Base-by-base conservation (phyloP, 2,888 invertebrate species). In the Osmoderma eremita region DNA sequence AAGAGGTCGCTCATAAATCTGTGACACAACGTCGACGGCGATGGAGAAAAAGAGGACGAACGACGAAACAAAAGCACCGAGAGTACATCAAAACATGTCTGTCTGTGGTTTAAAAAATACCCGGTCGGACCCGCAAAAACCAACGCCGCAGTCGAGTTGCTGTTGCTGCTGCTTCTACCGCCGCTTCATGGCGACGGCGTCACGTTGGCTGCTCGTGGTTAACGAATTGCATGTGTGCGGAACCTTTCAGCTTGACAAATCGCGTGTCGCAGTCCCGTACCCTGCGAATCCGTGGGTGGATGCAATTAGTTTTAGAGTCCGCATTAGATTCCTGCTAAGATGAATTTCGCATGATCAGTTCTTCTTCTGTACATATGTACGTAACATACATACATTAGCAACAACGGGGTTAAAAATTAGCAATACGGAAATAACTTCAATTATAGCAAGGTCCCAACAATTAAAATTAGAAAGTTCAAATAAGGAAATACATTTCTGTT, bases 201-300 rank as follows among this genome's bases (percentile, higher is more conserved):
- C 82, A 79, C 81, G 80, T 78, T 80, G 81, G 81, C 80, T 80
- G 81, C 77, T 78, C 78, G 79, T 79, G 78, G 78, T 75, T 81
- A 81, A 81, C 80, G 81, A 81, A 79, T 81, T 80, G 79, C 82
- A 82, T 82, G 80, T 81, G 81, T 80, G 81, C 81, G 80, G 80
- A 81, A 81, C 81, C 79, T 81, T 81, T 81, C 80, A 80, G 78
- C 78, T 78, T 81, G 81, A 81, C 82, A 82, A 82, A 82, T 82
- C 80, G 81, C 75, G 75, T 77, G 79, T 79, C 80, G 76, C 66
- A 66, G 77, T 68, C 65, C 67, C 69, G 67, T 69, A 67, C 75
- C 69, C 72, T 69, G 69, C 70, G 58, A 58, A 71, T 71, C 72
- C 74, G 77, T 77, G 79, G 78, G 79, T 77, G 78, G 77, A 76